Conservation (phyloP, 2,888 invertebrate species). For the Brachyptera risi region DNA sequence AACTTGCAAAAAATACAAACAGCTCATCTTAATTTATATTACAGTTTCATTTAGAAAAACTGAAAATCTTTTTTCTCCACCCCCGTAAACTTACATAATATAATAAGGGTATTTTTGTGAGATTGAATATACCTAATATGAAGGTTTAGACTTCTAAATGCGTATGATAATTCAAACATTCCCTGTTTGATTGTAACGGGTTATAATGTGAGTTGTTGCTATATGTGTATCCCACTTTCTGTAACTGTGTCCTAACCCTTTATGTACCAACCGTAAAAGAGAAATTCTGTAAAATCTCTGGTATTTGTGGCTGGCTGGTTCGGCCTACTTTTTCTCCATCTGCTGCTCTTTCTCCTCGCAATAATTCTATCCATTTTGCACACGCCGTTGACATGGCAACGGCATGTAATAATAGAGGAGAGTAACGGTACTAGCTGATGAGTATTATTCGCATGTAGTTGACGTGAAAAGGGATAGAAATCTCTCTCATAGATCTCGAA, state of each 20-base stretch:
- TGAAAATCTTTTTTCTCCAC: too few species aligned
- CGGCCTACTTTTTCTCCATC: background rate
- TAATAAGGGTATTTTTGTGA: too few species aligned
- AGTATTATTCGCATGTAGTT: slow-evolving; percentile 12
- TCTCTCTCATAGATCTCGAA: too few species aligned
- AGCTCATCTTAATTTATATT: too few species aligned
- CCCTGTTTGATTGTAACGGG: background rate
- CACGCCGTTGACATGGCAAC: background rate
- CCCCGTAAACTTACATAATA: too few species aligned
- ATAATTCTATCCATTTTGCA: background rate
- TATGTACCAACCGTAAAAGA: slow-evolving; percentile 1
- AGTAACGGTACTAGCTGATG: slow-evolving; percentile 10
- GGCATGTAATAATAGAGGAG: background rate
- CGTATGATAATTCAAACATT: too few species aligned
- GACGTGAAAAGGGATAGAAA: too few species aligned
- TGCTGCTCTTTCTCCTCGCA: slow-evolving; percentile 9
- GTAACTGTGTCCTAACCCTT: slow-evolving; percentile 7
- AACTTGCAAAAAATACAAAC: too few species aligned
- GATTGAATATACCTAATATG: too few species aligned
- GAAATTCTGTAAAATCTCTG: slow-evolving; percentile 13
- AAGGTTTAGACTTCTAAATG: too few species aligned
- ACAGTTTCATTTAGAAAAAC: too few species aligned
- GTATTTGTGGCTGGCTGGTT: background rate
- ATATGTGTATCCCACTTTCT: background rate
- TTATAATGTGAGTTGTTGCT: background rate